phyloP scores from a whole-genome alignment of 2,888 invertebrate genomes.

The Synergus gifuensis region DNA sequence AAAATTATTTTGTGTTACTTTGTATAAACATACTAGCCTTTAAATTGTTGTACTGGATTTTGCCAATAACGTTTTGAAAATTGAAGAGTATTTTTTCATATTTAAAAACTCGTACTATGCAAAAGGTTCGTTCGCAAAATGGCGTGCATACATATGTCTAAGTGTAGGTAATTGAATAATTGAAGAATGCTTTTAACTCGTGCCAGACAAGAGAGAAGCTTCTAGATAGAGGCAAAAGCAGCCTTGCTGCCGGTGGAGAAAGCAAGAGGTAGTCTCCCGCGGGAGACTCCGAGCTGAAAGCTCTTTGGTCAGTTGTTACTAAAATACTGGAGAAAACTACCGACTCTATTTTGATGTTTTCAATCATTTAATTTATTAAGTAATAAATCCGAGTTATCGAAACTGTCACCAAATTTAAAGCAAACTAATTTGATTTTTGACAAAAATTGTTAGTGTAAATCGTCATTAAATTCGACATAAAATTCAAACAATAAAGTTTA shows the following conservation, averaged over 20 bases:
- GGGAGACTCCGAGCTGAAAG: slow-evolving; percentile 55
- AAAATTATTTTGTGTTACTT: too few species aligned
- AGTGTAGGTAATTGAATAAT: slow-evolving; percentile 56
- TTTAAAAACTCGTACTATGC: neutral
- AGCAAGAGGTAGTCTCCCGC: slow-evolving; percentile 52
- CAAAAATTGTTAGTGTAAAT: too few species aligned
- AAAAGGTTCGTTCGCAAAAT: neutral
- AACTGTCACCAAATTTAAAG: too few species aligned
- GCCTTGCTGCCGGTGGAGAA: slow-evolving; percentile 47
- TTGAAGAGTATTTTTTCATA: neutral
- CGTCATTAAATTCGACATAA: too few species aligned
- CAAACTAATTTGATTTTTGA: too few species aligned
- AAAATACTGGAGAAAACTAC: slow-evolving; percentile 13
- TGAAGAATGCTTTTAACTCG: slow-evolving; percentile 57
- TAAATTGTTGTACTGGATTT: neutral
- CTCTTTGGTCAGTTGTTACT: slow-evolving; percentile 48
- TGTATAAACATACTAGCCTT: neutral
- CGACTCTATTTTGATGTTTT: neutral
- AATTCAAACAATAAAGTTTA: neutral
- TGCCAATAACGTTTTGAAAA: neutral
- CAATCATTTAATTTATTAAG: neutral
- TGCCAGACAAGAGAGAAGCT: slow-evolving; percentile 50
- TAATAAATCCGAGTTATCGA: too few species aligned
- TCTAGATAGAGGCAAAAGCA: slow-evolving; percentile 55
- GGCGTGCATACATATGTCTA: slow-evolving; percentile 1